These are phyloP conservation scores for Aspidapion aeneum DNA, from an alignment of 2,888 invertebrate genomes.

Conservation along the genomic window DNA sequence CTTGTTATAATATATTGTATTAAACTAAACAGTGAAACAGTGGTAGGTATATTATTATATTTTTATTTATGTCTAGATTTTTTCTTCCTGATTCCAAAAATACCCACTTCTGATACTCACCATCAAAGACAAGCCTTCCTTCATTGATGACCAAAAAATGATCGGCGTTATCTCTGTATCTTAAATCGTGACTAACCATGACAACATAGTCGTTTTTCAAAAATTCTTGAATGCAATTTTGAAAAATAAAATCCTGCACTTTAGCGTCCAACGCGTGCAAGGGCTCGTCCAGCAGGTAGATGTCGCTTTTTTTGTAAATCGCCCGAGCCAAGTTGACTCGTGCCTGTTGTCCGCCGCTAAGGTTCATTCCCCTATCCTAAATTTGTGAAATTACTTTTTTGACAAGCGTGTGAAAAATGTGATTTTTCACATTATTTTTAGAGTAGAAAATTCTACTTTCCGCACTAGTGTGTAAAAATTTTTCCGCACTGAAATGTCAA, in stretches of 20 bases:
- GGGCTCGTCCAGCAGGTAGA: slow-evolving; percentile 77
- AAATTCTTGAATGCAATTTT: slow-evolving; percentile 50
- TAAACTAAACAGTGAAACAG: no score
- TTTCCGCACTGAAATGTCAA: no score
- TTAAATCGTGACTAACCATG: slow-evolving; percentile 44
- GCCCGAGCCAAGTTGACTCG: slow-evolving; percentile 74
- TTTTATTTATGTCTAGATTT: no score
- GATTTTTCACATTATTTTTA: no score
- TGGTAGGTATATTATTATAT: no score
- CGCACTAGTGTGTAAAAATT: no score
- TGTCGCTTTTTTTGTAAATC: slow-evolving; percentile 70
- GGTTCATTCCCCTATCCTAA: background rate
- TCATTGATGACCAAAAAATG: slow-evolving; percentile 49
- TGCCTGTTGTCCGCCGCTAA: slow-evolving; percentile 69
- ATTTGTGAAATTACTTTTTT: no score
- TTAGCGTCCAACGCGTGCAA: slow-evolving; percentile 74
- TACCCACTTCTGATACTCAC: slow-evolving; percentile 16
- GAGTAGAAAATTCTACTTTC: no score
- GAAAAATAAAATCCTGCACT: slow-evolving; percentile 68
- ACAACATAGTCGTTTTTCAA: slow-evolving; percentile 42
- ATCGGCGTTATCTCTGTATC: slow-evolving; percentile 39
- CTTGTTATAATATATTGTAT: no score
- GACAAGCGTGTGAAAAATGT: no score
- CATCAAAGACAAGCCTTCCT: slow-evolving; percentile 27
- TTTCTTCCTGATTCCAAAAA: no score